A percentile compares a stretch with the other conserved stretches of the same genome.
These are phyloP conservation scores for Temnothorax unifasciatus DNA, from an alignment of 2,888 invertebrate species.

Conservation along the genomic window DNA sequence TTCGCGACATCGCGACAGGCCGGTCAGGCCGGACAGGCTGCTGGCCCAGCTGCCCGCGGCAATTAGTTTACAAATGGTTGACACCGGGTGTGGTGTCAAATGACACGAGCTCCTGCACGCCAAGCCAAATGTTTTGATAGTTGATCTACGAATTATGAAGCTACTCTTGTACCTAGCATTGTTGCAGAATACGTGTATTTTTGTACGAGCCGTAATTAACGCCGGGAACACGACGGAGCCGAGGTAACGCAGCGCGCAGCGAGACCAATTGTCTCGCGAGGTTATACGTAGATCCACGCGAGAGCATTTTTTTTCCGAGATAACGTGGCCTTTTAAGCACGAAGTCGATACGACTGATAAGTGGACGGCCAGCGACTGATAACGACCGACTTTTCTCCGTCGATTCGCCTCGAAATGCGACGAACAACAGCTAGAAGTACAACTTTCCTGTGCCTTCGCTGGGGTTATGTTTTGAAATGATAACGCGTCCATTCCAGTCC, in stretches of 20 bases:
- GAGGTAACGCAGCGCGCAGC: slow-evolving; percentile 69
- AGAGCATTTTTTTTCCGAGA: slow-evolving; percentile 32
- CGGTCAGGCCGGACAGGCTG: neutral
- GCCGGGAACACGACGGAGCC: slow-evolving; percentile 64
- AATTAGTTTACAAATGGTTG: slow-evolving; percentile 73
- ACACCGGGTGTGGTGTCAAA: slow-evolving; percentile 74
- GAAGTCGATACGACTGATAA: neutral
- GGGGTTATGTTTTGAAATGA: slow-evolving; percentile 69
- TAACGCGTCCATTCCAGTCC: slow-evolving; percentile 15
- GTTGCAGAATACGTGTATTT: slow-evolving; percentile 80
- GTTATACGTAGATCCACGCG: slow-evolving; percentile 44
- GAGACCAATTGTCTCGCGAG: slow-evolving; percentile 22
- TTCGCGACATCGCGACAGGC: neutral
- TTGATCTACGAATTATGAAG: slow-evolving; percentile 80
- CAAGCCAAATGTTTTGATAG: slow-evolving; percentile 78
- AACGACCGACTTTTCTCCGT: neutral
- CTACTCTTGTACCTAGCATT: slow-evolving; percentile 82
- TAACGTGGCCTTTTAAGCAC: neutral
- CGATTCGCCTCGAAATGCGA: neutral
- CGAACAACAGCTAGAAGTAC: neutral
- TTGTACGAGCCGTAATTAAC: slow-evolving; percentile 75
- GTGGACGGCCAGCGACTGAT: neutral
- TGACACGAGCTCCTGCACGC: slow-evolving; percentile 72
- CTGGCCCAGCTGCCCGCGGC: neutral
- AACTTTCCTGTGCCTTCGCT: neutral